A percentile compares a stretch with the other conserved stretches of the same genome.
Evolutionary conservation across 2,797 vertebrate species (phyloP).

Genomic region (Parambassis ranga): DNA sequence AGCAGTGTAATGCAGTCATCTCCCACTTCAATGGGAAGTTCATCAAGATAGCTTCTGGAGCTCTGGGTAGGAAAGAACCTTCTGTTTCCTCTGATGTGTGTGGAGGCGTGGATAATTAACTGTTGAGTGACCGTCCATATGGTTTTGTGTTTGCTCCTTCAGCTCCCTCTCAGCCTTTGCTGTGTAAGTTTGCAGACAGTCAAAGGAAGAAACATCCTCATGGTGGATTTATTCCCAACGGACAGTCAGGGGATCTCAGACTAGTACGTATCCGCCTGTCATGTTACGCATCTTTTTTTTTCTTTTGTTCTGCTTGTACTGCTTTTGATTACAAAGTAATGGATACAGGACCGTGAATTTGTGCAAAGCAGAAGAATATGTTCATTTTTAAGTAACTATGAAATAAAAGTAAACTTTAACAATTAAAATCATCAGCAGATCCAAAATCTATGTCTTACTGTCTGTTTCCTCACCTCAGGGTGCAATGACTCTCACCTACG

Average conservation of each 20-base stretch:
- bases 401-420: too few relatives aligned
- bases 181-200: slow-evolving; percentile 98
- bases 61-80: slow-evolving; percentile 86
- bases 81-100: slow-evolving; percentile 4
- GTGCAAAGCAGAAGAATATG: too few relatives aligned
- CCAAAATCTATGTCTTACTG: too few relatives aligned
- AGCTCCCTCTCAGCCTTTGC: slow-evolving; percentile 92
- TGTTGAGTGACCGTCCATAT: neutral
- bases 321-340: too few relatives aligned
- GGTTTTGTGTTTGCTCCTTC: slow-evolving; percentile 24
- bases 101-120: slow-evolving; percentile 1
- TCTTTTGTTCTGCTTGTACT: neutral
- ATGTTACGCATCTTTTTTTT: neutral
- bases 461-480: slow-evolving; percentile 77
- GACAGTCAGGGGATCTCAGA: slow-evolving; percentile 95
- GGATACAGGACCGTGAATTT: too few relatives aligned
- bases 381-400: too few relatives aligned
- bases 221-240: slow-evolving; percentile 93
- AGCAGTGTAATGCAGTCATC: slow-evolving; percentile 98
- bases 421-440: too few relatives aligned
- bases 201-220: slow-evolving; percentile 98
- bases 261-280: slow-evolving; percentile 86
- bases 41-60: slow-evolving; percentile 94
- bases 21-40: slow-evolving; percentile 99
- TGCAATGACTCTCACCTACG: slow-evolving; percentile 97